phyloP scores from a whole-genome alignment of 2,113 vertebrate species.

The Sinocyclocheilus maitianheensis region DNA sequence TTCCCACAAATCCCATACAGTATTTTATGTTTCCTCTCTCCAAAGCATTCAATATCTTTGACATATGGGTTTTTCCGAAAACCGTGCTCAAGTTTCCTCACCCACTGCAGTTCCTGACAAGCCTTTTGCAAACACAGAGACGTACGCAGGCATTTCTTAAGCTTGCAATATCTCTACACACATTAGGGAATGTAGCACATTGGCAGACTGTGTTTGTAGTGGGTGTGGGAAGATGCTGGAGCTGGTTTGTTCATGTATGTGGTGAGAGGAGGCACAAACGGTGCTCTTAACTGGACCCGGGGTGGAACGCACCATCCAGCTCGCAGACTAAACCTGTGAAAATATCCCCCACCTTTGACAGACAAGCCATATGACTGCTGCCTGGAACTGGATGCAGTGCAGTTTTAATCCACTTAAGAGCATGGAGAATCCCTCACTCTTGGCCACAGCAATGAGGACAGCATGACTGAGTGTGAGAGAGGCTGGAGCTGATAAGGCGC shows the following conservation, averaged over 20 bases:
- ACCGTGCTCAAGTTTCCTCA: neutral
- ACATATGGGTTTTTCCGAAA: conserved; percentile 9
- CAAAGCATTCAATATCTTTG: conserved; percentile 24
- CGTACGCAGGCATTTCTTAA: conserved; percentile 61
- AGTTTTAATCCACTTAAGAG: conserved; percentile 60
- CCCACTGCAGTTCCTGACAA: conserved; percentile 57
- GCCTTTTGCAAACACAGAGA: conserved; percentile 64
- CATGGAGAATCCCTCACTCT: conserved; percentile 54
- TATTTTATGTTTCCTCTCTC: conserved; percentile 9
- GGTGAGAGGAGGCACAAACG: neutral
- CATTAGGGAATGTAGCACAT: conserved; percentile 74
- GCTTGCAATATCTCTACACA: conserved; percentile 56
- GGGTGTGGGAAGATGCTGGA: conserved; percentile 75
- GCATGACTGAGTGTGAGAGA: conserved; percentile 46
- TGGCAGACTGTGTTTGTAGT: conserved; percentile 72
- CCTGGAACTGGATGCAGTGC: conserved; percentile 59
- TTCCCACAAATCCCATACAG: neutral
- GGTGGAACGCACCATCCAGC: neutral
- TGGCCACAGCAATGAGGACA: conserved; percentile 49
- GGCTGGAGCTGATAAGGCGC: conserved; percentile 51
- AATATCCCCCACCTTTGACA: neutral
- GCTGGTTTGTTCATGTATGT: conserved; percentile 48
- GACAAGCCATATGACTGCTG: conserved; percentile 26
- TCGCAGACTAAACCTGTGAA: neutral
- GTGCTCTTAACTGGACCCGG: neutral